These are phyloP conservation scores for Batillaria attramentaria DNA, from an alignment of 1,140 invertebrate genomes.

Conservation along the genomic window DNA sequence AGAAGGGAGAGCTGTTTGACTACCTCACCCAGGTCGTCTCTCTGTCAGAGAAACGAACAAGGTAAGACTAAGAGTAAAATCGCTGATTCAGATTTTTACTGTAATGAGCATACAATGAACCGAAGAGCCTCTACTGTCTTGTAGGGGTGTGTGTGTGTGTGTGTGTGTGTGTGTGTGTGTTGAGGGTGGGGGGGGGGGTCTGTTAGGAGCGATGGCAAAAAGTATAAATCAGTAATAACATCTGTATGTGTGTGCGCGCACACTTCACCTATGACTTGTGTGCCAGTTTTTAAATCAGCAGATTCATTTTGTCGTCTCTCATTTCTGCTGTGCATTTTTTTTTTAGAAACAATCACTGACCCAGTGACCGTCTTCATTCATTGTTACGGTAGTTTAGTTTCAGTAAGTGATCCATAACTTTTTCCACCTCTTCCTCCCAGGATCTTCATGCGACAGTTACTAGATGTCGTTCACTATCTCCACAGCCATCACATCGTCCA, in stretches of 20 bases:
- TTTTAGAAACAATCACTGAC: too few relatives aligned
- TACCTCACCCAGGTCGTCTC: constrained; percentile 98
- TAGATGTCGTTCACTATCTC: constrained; percentile 69
- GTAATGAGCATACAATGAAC: too few relatives aligned
- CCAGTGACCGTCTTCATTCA: too few relatives aligned
- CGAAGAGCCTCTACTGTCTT: too few relatives aligned
- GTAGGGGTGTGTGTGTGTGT: too few relatives aligned
- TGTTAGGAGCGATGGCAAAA: too few relatives aligned
- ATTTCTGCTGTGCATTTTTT: too few relatives aligned
- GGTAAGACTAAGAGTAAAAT: constrained; percentile 77
- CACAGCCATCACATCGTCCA: constrained; percentile 70
- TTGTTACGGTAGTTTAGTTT: too few relatives aligned
- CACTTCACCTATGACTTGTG: not conserved
- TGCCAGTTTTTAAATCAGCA: too few relatives aligned
- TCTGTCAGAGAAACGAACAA: constrained; percentile 98
- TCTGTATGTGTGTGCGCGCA: not conserved
- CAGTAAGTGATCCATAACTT: too few relatives aligned
- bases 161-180: not conserved
- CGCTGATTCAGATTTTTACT: not conserved
- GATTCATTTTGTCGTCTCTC: too few relatives aligned
- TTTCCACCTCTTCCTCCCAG: constrained; percentile 64
- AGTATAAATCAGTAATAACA: too few relatives aligned
- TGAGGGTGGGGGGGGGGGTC: not conserved
- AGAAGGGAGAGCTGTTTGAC: constrained; percentile 99
- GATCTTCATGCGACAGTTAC: constrained; percentile 70